These are phyloP conservation scores for Cariama cristata DNA, from an alignment of 2,113 vertebrate species.

Conservation along the genomic window DNA sequence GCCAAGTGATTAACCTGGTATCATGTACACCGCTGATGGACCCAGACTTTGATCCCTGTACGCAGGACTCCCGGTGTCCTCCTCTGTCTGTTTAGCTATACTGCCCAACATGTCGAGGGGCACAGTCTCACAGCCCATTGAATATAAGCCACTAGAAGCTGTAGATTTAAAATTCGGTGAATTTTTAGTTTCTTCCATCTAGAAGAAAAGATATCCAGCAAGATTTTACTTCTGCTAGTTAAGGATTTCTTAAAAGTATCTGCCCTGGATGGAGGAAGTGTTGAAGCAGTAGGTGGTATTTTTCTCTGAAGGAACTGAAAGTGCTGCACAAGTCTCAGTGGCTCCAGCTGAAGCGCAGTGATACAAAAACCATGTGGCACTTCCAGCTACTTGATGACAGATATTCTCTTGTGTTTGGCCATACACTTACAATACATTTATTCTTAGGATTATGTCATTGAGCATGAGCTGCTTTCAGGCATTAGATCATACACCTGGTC, in stretches of 20 bases:
- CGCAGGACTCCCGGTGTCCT: not conserved
- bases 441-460: slow-evolving; percentile 66
- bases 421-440: slow-evolving; percentile 54
- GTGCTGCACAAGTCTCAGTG: not conserved
- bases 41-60: not conserved
- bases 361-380: slow-evolving; percentile 56
- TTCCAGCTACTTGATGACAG: slow-evolving; percentile 50
- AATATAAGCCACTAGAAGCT: not conserved
- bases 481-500: slow-evolving; percentile 60
- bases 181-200: not conserved
- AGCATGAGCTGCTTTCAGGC: slow-evolving; percentile 36
- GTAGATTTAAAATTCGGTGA: not conserved
- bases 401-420: slow-evolving; percentile 61
- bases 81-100: not conserved
- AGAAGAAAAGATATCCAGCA: not conserved
- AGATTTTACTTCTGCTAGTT: not conserved
- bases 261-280: not conserved
- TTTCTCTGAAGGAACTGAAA: slow-evolving; percentile 13
- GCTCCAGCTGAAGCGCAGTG: not conserved
- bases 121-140: not conserved
- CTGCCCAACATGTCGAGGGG: not conserved
- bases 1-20: not conserved
- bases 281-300: not conserved
- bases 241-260: not conserved
- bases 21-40: not conserved